Evolutionary conservation across 2,113 vertebrate species (phyloP).

Genomic region (Pholis gunnellus): DNA sequence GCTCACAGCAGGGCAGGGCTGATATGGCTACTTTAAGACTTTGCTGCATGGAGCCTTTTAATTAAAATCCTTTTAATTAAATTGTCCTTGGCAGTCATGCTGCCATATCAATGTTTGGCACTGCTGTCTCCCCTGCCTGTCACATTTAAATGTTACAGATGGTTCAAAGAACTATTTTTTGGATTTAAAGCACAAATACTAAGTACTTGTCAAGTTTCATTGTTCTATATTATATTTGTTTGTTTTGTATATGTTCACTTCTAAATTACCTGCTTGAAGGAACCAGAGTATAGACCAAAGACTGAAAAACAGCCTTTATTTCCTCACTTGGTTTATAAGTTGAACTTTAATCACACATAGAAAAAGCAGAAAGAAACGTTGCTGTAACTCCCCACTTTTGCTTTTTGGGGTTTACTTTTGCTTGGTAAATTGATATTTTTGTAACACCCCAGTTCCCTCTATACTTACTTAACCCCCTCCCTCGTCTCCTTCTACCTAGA

Average conservation of each 20-base stretch:
- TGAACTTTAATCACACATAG: not conserved
- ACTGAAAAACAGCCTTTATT: not conserved
- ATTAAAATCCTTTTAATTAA: conserved; percentile 76
- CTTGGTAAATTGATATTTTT: not conserved
- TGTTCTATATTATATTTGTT: not conserved
- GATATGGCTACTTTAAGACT: conserved; percentile 69
- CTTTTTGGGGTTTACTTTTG: not conserved
- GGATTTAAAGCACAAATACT: not conserved
- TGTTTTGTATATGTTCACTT: not conserved
- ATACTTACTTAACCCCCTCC: not conserved
- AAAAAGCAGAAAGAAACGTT: not conserved
- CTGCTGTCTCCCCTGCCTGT: conserved; percentile 62
- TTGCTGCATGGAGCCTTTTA: conserved; percentile 67
- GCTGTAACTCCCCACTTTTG: not conserved
- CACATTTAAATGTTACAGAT: conserved; percentile 51
- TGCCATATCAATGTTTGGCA: conserved; percentile 61
- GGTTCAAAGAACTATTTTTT: conserved; percentile 12
- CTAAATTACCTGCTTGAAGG: not conserved
- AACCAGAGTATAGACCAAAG: not conserved
- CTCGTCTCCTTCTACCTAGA: conserved; percentile 79
- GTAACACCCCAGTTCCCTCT: not conserved
- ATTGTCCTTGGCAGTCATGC: conserved; percentile 67
- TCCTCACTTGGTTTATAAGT: not conserved
- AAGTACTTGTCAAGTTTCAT: not conserved
- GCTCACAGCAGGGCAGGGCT: conserved; percentile 61